Base-by-base conservation (phyloP, 2,888 invertebrate genomes). In the Chironomus riparius region DNA sequence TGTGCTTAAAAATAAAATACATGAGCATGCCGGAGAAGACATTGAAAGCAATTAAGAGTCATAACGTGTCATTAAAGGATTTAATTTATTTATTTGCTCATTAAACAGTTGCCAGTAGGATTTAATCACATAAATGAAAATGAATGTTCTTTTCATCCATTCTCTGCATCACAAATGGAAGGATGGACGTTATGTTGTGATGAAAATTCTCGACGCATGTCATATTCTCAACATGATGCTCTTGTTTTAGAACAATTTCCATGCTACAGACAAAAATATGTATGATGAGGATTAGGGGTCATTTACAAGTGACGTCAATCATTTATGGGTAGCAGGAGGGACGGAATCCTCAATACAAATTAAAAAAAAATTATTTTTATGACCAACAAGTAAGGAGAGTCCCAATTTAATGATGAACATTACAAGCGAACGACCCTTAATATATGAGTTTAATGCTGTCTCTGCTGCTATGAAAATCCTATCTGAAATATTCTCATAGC, bases 71-170 rank as follows among this genome's bases (percentile, higher is more conserved):
- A 73, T 73, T 73, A 73, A 73, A 73, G 72, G 72, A 73, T 73
- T 73, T 62, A 73, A 73, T 73, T 73, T 73, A 73, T 73, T 73
- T 73, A 73, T 73, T 62, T 73, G 72, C 62, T 73, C 72, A 56
- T 73, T 73, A 56, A 73, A 62, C 72, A 72, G 56, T 18, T 18
- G 72, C 62, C 65, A 56, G 65, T 62, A 10, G 72, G 72, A 47
- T 73, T 72, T 72, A 72, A 72, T 72, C 61, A 61, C 50, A 62
- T 73, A 56, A 73, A 73, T 73, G 62, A 73, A 21, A 62, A 73
- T 73, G 18, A 62, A 73, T 62, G 72, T 18, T 24, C 21, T 47
- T 48, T 71, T 56, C 61, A 47, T 69, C 38, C 28, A 28, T 38
- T 10, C 38, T 38, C 38, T 38, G 38, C 38, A 38, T 38, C 38